Percentiles rank a stretch among this genome's conserved stretches.
phyloP scores from a whole-genome alignment of 1,140 invertebrate species.

The Nylanderia fulva region DNA sequence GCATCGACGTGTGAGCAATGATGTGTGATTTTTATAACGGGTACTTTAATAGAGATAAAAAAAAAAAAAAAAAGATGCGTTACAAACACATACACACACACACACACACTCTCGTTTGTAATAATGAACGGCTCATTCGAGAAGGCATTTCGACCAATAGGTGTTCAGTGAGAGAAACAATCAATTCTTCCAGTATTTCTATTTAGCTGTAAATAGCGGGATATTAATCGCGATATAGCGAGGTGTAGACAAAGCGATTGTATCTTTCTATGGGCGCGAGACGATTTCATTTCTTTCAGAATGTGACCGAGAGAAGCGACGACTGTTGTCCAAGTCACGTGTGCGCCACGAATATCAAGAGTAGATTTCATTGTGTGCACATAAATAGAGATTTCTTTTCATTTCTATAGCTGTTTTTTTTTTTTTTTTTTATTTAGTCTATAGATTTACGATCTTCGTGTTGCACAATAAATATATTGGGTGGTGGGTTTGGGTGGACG shows the following conservation, averaged over 20 bases:
- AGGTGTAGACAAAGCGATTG: conserved; percentile 17
- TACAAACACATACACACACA: neutral
- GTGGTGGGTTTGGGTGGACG: neutral
- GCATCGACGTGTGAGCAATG: conserved; percentile 10
- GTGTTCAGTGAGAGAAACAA: conserved; percentile 62
- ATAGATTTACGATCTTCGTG: conserved; percentile 5
- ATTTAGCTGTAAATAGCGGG: conserved; percentile 43
- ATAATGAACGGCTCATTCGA: conserved; percentile 13
- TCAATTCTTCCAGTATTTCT: conserved; percentile 64
- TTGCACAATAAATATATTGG: conserved; percentile 67
- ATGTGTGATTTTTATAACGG: conserved; percentile 54
- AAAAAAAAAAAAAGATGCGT: conserved; percentile 5
- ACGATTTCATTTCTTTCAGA: conserved; percentile 25
- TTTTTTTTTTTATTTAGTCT: neutral
- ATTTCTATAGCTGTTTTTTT: neutral
- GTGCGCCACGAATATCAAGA: conserved; percentile 5
- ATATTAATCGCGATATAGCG: conserved; percentile 34
- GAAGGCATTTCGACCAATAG: conserved; percentile 56
- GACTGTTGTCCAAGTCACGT: conserved; percentile 33
- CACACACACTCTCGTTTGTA: conserved; percentile 40
- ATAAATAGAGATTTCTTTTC: conserved; percentile 7
- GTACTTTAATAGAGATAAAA: conserved; percentile 34
- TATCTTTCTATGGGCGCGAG: neutral
- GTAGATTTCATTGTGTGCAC: conserved; percentile 39
- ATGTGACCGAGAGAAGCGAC: conserved; percentile 32